Conservation (phyloP, 2,113 vertebrate genomes). For the Phycodurus eques region DNA sequence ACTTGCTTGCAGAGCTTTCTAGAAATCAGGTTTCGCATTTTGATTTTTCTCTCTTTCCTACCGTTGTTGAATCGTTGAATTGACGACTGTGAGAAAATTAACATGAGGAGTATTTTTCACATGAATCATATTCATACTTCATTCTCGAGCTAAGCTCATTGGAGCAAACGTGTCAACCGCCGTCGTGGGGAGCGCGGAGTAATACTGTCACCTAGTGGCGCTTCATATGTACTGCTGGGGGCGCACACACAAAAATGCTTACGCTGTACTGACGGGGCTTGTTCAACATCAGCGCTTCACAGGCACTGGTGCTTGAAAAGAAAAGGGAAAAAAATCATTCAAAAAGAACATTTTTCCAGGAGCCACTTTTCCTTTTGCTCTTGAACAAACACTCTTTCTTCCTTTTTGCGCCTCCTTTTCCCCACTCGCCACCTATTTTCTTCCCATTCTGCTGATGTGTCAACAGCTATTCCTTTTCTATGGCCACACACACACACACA, state of each 20-base stretch:
- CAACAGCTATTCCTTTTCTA: constrained; percentile 46
- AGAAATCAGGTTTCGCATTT: too few species aligned
- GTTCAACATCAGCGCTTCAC: background rate
- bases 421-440: constrained; percentile 15
- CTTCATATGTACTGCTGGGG: background rate
- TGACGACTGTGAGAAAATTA: too few species aligned
- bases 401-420: constrained; percentile 2
- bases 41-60: too few species aligned
- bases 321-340: background rate
- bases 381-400: constrained; percentile 30
- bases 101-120: too few species aligned
- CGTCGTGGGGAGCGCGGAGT: background rate
- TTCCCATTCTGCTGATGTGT: constrained; percentile 64
- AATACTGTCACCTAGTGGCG: background rate
- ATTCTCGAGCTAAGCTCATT: too few species aligned
- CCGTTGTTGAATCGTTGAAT: too few species aligned
- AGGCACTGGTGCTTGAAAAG: background rate
- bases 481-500: background rate
- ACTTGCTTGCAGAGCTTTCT: too few species aligned
- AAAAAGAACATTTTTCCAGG: background rate
- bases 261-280: background rate
- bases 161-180: too few species aligned
- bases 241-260: background rate
- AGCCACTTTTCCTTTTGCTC: background rate
- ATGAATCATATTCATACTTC: too few species aligned